Base-by-base conservation (phyloP, 92 coral and sea anemone species). In the Bergia puertoricense region DNA sequence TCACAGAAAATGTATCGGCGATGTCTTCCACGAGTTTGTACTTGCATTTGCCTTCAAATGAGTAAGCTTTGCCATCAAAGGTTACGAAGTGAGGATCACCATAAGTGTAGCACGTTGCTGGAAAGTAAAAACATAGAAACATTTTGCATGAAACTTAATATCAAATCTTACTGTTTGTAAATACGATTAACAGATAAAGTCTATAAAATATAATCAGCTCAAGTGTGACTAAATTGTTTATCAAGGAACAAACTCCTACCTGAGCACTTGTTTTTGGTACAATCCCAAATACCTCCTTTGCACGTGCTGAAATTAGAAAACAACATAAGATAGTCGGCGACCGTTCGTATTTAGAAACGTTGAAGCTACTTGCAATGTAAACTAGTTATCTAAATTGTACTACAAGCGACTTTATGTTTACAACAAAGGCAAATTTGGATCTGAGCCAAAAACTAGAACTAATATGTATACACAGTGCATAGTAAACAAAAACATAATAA, bases 71-170 rank as follows among this genome's bases (percentile, higher is more conserved):
- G 75, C 96, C 96, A 81, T 94, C 96, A 72, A 94, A 94, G 5
- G 95, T 90, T 54, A 93, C 88, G 91, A 79, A 94, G 81, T 94
- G 95, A 4, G 96, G 91, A 71, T 94, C 96, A 6, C 96, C 96
- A 37, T 89, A 92, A n/a, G 96, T 93, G 83, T 93, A 94, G 74
- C 96, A 94, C 4, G 91, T 92, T 37, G 90, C 96, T 93, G 76
- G 72, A 79, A 67, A 66, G 9, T 39, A 68, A 43, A 20, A 51
- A 51, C 18, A 37, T 65, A 23, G 23, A 50, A 80, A 14, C 39
- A 40, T 11, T 48, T 39, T 40, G 77, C 3, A 15, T 46, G 20
- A n/a, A 81, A 57, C 46, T 10, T 6, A 81, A 68, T 54, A 30
- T n/a, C 54, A 57, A 57, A 56, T 62, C 36, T 20, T 14, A 13